Evolutionary conservation across 2,888 invertebrate species (phyloP).

Genomic region (Octonoba sinensis): DNA sequence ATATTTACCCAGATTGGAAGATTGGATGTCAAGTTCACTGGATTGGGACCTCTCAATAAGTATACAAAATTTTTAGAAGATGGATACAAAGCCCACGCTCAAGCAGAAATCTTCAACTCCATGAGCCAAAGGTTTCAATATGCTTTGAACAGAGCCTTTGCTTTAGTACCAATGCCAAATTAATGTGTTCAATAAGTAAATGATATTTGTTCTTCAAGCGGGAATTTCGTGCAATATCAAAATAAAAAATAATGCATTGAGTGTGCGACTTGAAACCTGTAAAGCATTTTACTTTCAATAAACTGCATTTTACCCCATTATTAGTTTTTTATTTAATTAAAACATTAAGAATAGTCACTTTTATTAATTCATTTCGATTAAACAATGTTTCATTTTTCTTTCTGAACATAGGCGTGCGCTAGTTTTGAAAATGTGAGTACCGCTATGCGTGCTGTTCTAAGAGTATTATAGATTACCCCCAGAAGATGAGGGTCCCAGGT

Average conservation of each 20-base stretch:
- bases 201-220: neutral
- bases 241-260: neutral
- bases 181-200: constrained; percentile 7
- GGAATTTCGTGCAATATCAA: neutral
- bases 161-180: constrained; percentile 40
- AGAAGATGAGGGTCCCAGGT: no score
- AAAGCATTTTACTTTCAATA: no score
- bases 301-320: no score
- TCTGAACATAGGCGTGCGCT: no score
- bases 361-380: no score
- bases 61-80: constrained; percentile 36
- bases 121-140: constrained; percentile 47
- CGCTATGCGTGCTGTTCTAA: no score
- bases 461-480: no score
- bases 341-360: no score
- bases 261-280: neutral
- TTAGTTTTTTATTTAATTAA: no score
- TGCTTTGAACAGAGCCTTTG: constrained; percentile 36
- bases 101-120: constrained; percentile 46
- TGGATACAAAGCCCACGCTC: constrained; percentile 34
- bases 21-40: constrained; percentile 34
- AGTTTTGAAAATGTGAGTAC: no score
- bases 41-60: constrained; percentile 55
- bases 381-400: no score
- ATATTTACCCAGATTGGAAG: constrained; percentile 35